phyloP scores from a whole-genome alignment of 2,113 vertebrate genomes.

The Tachysurus fulvidraco region DNA sequence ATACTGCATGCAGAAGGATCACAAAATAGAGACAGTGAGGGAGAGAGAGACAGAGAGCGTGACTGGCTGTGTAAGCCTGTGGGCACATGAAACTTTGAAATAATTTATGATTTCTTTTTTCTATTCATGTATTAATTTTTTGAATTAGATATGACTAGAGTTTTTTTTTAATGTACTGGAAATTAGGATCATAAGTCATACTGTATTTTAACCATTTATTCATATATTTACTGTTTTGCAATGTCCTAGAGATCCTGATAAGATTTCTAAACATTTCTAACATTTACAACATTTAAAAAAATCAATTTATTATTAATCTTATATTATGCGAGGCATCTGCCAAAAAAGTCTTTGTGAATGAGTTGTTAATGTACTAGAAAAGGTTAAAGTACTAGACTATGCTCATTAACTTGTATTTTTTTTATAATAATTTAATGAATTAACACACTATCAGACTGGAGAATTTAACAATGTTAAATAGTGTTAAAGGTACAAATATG shows the following conservation, averaged over 20 bases:
- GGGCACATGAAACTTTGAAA: not conserved
- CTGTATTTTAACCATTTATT: not conserved
- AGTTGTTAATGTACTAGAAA: not conserved
- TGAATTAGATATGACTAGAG: not conserved
- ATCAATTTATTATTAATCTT: not conserved
- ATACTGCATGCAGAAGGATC: not conserved
- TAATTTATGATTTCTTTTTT: not conserved
- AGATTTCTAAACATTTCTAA: too few species aligned
- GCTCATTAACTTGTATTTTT: not conserved
- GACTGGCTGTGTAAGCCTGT: not conserved
- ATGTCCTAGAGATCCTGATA: too few species aligned
- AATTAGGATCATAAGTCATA: not conserved
- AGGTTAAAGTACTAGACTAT: not conserved
- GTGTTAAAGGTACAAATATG: not conserved
- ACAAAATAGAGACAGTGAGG: not conserved
- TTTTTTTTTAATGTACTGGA: not conserved
- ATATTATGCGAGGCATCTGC: not conserved
- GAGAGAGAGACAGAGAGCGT: not conserved
- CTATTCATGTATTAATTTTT: not conserved
- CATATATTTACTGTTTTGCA: not conserved
- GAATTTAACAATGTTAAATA: not conserved
- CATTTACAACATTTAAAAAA: not conserved
- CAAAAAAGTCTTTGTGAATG: not conserved
- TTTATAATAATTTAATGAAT: not conserved
- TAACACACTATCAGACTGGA: not conserved